Evolutionary conservation across 2,888 invertebrate genomes (phyloP), one percentile per base, ranked within the genome.

Genomic region (Zootermopsis nevadensis): DNA sequence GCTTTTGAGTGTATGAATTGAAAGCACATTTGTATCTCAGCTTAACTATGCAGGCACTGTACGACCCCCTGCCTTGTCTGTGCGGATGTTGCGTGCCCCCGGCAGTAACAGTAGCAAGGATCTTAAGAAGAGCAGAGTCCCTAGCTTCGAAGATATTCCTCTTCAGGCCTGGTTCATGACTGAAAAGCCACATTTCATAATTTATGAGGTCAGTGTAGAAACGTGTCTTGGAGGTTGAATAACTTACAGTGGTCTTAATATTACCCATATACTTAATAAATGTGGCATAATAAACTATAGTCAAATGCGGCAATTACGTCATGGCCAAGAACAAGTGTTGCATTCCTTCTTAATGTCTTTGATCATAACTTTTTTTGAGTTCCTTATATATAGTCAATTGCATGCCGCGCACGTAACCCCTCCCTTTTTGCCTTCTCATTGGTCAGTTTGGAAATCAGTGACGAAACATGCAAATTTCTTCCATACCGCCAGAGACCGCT

Each of bases 401-500:
- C 74, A 38, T 74, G 38, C 38, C 33, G 38, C 42, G 33, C 72
- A 42, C 38, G 76, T 81, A 76, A 72, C 72, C 83, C 80, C 80
- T 83, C 81, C 81, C 81, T 48, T 55, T 67, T 53, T 19, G 76
- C 33, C 24, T 83, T 81, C 81, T 67, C 66, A 83, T 83, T 83
- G 83, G 83, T 55, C 77, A 60, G 81, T 35, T 33, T 69, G 38
- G 35, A 76, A 55, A 80, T 66, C 42, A 74, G 82, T 85, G 84
- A 85, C 85, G 85, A 85, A 84, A 83, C 85, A 86, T 85, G 85
- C 85, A 86, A 85, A 86, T 86, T 85, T 74, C 84, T 84, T 83
- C 80, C 55, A 72, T 74, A 31, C 30, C 31, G 31, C 27, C 69
- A 81, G 31, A 66, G 77, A 30, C 74, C 82, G 69, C 30, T 48